Conservation (phyloP, 2,797 vertebrate genomes). For the Anas bahamensis region DNA sequence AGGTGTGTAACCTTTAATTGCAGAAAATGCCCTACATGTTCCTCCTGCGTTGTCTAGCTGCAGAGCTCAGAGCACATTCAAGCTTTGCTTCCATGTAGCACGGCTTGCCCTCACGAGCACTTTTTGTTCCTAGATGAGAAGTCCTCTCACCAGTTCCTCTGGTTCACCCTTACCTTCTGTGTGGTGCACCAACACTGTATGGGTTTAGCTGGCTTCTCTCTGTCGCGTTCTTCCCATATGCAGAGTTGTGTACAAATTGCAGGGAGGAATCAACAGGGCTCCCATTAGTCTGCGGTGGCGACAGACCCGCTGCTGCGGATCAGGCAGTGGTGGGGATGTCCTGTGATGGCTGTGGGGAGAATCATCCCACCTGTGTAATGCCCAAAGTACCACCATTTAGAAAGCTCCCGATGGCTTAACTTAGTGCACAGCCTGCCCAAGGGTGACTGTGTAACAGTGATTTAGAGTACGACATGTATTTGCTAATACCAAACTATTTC, state of each 20-base stretch:
- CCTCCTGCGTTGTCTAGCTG: background rate
- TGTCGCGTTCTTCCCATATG: background rate
- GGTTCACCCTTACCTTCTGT: background rate
- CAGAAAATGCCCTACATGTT: background rate
- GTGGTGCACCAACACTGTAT: background rate
- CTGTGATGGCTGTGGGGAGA: background rate
- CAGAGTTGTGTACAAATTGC: background rate
- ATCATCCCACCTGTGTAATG: background rate
- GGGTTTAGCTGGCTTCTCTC: background rate
- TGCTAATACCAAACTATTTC: slow-evolving; percentile 1
- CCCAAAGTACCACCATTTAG: background rate
- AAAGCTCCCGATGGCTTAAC: background rate
- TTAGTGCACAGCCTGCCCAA: background rate
- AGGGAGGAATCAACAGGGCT: background rate
- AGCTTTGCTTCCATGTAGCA: background rate
- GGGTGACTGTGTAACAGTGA: background rate
- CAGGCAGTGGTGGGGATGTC: background rate
- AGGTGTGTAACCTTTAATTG: background rate
- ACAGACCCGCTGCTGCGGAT: background rate
- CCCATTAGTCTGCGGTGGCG: background rate
- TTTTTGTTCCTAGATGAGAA: background rate
- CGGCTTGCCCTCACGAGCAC: background rate
- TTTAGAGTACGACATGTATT: background rate
- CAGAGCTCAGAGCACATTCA: background rate
- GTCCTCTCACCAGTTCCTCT: background rate